A percentile compares a stretch with the other conserved stretches of the same genome.
Conservation (phyloP, 1,140 invertebrate species). For the Sinonovacula constricta region DNA sequence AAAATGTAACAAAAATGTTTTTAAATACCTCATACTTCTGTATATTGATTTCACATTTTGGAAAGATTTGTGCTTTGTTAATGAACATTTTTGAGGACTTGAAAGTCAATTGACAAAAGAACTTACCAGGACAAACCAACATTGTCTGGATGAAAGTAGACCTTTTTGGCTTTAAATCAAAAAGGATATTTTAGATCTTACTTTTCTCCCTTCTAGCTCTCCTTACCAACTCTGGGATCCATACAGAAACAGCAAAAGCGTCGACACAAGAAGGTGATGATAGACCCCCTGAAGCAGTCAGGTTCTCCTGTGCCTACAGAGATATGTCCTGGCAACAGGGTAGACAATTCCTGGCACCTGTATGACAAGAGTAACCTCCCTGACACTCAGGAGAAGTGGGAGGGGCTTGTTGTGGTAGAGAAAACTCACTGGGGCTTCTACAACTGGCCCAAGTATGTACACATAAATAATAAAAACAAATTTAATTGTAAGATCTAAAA, state of each 20-base stretch:
- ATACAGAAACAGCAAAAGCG: conserved; percentile 89
- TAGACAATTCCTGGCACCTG: conserved; percentile 87
- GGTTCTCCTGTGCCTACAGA: conserved; percentile 1
- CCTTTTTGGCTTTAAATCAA: no score
- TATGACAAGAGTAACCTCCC: conserved; percentile 84
- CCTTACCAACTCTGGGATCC: conserved; percentile 78
- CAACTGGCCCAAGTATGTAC: conserved; percentile 86
- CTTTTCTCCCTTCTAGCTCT: conserved; percentile 33
- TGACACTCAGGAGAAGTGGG: conserved; percentile 85
- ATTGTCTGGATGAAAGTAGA: no score
- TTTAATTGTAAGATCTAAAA: background rate
- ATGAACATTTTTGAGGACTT: no score
- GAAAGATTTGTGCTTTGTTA: no score
- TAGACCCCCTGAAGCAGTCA: conserved; percentile 79
- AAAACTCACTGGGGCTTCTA: conserved; percentile 88
- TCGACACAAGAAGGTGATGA: conserved; percentile 82
- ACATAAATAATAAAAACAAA: no score
- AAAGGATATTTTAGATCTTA: no score
- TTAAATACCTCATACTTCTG: no score
- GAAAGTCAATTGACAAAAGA: no score
- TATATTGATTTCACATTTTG: no score
- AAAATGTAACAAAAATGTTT: no score
- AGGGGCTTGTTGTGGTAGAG: conserved; percentile 84
- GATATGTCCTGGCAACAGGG: conserved; percentile 80
- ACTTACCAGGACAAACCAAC: no score